phyloP scores from a whole-genome alignment of 1,140 invertebrate species.

The Zophobas morio region DNA sequence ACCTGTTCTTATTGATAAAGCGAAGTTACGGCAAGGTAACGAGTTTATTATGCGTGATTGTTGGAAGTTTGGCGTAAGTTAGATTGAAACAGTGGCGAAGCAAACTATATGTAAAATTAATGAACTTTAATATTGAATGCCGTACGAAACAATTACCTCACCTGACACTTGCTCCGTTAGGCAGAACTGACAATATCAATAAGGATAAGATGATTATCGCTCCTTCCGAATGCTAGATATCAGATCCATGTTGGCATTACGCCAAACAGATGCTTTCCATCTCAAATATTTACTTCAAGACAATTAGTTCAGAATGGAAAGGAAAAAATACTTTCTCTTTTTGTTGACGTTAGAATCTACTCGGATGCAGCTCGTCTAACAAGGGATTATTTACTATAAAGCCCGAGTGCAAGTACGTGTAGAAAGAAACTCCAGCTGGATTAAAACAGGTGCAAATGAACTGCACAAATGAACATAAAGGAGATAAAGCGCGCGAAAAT shows the following conservation, averaged over 20 bases:
- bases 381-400: constrained; percentile 15
- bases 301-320: constrained; percentile 29
- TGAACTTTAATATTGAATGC: constrained; percentile 29
- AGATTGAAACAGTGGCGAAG: constrained; percentile 22
- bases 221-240: neutral
- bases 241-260: constrained; percentile 4
- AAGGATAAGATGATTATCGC: constrained; percentile 8
- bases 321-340: constrained; percentile 25
- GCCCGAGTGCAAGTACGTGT: constrained; percentile 1
- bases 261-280: constrained; percentile 25
- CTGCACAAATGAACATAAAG: constrained; percentile 10
- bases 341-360: constrained; percentile 10
- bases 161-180: constrained; percentile 26
- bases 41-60: constrained; percentile 25
- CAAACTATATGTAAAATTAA: constrained; percentile 32
- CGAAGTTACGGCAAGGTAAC: neutral
- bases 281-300: constrained; percentile 33
- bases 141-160: constrained; percentile 10
- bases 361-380: neutral
- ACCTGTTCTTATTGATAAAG: constrained; percentile 26
- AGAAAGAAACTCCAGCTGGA: neutral
- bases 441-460: constrained; percentile 10
- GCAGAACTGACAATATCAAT: constrained; percentile 4
- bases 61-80: constrained; percentile 16
- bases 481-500: too few relatives aligned